Conservation (phyloP, 2,113 vertebrate species). For the Xiphophorus maculatus region DNA sequence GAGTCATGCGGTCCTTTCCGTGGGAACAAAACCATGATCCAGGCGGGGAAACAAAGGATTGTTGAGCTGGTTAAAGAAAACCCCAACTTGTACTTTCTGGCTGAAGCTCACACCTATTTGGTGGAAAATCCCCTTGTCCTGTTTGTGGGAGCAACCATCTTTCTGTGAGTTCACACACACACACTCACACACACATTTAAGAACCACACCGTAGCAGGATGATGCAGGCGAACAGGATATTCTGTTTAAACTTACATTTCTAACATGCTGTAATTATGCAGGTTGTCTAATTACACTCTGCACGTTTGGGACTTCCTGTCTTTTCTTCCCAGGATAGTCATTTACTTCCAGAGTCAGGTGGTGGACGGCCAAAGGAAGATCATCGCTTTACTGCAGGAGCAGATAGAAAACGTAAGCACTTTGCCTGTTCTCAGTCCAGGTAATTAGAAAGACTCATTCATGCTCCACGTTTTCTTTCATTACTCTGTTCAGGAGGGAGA, state of each 20-base stretch:
- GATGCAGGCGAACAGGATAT: neutral
- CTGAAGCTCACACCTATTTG: constrained; percentile 79
- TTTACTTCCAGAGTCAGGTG: constrained; percentile 93
- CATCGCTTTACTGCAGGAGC: constrained; percentile 86
- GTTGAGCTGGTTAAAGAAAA: constrained; percentile 74
- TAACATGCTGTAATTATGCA: neutral
- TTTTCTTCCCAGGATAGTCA: constrained; percentile 78
- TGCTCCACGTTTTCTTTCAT: neutral
- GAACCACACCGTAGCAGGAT: neutral
- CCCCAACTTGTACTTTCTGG: constrained; percentile 79
- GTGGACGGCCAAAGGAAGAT: constrained; percentile 88
- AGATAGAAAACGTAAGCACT: constrained; percentile 86
- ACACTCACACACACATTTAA: neutral
- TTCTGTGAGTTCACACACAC: constrained; percentile 85
- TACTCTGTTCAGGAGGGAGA: constrained; percentile 84
- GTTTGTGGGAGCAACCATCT: constrained; percentile 79
- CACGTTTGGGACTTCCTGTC: neutral
- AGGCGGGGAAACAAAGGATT: constrained; percentile 84
- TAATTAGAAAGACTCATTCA: neutral
- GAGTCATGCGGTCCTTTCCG: constrained; percentile 88
- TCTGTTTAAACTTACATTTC: too few relatives aligned
- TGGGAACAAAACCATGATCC: constrained; percentile 82
- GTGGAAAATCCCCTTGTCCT: constrained; percentile 87
- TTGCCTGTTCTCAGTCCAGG: neutral
- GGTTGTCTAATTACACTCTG: neutral